Conservation (phyloP, 2,888 invertebrate genomes). For the Tuberolachnus salignus region DNA sequence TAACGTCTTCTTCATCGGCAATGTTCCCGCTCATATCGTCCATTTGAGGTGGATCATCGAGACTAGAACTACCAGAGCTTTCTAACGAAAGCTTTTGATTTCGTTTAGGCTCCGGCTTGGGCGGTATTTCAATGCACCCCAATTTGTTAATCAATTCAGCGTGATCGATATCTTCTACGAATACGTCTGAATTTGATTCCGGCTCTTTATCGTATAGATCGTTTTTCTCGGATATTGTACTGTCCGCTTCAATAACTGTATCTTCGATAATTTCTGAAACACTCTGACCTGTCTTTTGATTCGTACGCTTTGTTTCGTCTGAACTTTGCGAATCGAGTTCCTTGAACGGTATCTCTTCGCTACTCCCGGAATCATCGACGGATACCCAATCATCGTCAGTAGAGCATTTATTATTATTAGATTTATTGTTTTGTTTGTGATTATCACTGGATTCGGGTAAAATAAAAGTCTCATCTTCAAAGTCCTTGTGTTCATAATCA, state of each 20-base stretch:
- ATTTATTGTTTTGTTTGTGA: neutral
- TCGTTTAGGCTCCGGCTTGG: conserved; percentile 72
- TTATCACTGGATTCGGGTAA: neutral
- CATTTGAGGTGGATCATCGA: conserved; percentile 74
- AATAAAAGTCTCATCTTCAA: conserved; percentile 44
- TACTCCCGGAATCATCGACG: conserved; percentile 51
- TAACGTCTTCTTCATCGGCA: conserved; percentile 65
- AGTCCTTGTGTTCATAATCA: conserved; percentile 53
- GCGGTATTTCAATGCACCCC: conserved; percentile 51
- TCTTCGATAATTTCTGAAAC: conserved; percentile 48
- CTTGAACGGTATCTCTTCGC: conserved; percentile 49
- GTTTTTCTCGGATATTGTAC: conserved; percentile 16
- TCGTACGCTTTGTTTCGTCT: conserved; percentile 46
- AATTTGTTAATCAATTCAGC: conserved; percentile 48
- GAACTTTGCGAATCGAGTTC: conserved; percentile 53
- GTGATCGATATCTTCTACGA: conserved; percentile 46
- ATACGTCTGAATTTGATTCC: conserved; percentile 21
- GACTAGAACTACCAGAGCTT: conserved; percentile 83
- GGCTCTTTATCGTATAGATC: neutral
- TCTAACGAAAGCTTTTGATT: conserved; percentile 75
- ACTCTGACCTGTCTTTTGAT: conserved; percentile 35
- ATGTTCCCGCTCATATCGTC: conserved; percentile 67
- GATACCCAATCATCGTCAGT: conserved; percentile 49
- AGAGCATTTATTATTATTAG: conserved; percentile 27
- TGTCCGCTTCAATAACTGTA: conserved; percentile 23